Evolutionary conservation across 2,797 vertebrate species (phyloP).

Genomic region (Chlorospingus semifuscus): DNA sequence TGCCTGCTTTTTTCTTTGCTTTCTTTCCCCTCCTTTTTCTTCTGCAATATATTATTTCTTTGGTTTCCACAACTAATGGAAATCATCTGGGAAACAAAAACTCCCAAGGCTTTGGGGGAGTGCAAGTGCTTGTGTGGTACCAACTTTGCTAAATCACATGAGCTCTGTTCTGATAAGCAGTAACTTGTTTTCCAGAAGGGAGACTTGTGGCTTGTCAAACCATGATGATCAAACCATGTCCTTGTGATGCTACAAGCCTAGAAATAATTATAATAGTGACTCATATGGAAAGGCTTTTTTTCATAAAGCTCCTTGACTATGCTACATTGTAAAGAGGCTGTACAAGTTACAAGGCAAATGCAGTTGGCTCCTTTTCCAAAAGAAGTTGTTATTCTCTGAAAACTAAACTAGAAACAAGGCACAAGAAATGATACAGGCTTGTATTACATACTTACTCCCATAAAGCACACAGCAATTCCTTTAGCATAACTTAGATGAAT

Average conservation of each 20-base stretch:
- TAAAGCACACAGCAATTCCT: not conserved
- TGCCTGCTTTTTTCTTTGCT: not conserved
- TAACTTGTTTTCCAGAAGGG: constrained; percentile 33
- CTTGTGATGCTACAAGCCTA: not conserved
- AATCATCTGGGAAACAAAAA: not conserved
- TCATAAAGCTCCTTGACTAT: not conserved
- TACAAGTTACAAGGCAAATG: not conserved
- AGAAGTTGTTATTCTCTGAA: not conserved
- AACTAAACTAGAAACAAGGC: not conserved
- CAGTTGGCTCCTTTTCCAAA: not conserved
- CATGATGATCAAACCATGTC: not conserved
- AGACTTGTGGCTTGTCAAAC: not conserved
- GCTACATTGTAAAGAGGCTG: not conserved
- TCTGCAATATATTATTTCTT: not conserved
- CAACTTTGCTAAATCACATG: not conserved
- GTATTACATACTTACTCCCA: not conserved
- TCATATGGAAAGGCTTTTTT: not conserved
- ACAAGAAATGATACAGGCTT: rapidly evolving
- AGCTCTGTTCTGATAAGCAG: constrained; percentile 23
- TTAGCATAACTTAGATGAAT: not conserved
- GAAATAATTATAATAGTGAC: not conserved
- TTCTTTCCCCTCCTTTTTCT: rapidly evolving
- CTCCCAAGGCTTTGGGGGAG: not conserved
- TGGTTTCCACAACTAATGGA: not conserved
- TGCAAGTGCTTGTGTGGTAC: not conserved